These are phyloP conservation scores for Osmerus mordax DNA, from an alignment of 2,113 vertebrate genomes.

Conservation along the genomic window DNA sequence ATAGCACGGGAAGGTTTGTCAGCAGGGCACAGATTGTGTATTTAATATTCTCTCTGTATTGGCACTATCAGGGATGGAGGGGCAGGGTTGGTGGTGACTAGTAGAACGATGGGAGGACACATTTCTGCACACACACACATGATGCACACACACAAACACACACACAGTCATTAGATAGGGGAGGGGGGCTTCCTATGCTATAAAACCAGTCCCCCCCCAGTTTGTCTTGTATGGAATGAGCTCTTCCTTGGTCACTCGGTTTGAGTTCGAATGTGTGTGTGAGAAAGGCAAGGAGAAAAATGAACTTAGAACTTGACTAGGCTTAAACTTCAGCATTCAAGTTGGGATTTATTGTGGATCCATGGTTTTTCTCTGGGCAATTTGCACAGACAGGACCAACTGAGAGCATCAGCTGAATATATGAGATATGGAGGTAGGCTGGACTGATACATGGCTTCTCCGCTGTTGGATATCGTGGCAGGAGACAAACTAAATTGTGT, in stretches of 20 bases:
- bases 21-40: slow-evolving; percentile 25
- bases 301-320: background rate
- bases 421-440: no score
- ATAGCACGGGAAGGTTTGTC: slow-evolving; percentile 19
- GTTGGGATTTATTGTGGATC: background rate
- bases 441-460: no score
- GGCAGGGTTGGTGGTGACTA: slow-evolving; percentile 24
- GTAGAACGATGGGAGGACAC: no score
- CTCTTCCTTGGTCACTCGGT: no score
- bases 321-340: slow-evolving; percentile 21
- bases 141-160: slow-evolving; percentile 3
- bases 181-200: slow-evolving; percentile 37
- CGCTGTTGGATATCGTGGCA: no score
- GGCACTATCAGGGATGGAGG: slow-evolving; percentile 40
- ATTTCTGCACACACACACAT: background rate
- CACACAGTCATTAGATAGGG: slow-evolving; percentile 9
- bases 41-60: slow-evolving; percentile 32
- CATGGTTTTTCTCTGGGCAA: no score
- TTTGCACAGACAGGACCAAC: no score
- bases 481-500: no score
- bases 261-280: background rate
- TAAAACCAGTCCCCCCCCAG: slow-evolving; percentile 41
- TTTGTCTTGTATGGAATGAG: background rate
- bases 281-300: background rate
- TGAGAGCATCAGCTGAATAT: no score